These are phyloP conservation scores for Dreissena polymorpha DNA, from an alignment of 1,140 invertebrate species.

Conservation along the genomic window DNA sequence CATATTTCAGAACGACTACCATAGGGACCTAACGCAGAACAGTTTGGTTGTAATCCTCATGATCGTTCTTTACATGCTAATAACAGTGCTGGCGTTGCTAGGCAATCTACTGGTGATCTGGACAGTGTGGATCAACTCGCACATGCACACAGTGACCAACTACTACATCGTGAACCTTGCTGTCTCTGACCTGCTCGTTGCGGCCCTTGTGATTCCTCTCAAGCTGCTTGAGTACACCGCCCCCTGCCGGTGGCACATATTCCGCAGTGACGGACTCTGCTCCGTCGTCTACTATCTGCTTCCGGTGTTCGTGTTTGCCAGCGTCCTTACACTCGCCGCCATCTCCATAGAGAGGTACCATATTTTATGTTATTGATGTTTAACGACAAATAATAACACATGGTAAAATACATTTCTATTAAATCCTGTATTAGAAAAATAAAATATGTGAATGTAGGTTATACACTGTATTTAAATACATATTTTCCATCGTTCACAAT, in stretches of 20 bases:
- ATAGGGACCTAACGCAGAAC: slow-evolving; percentile 67
- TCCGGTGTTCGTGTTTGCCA: slow-evolving; percentile 80
- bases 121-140: slow-evolving; percentile 76
- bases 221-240: slow-evolving; percentile 81
- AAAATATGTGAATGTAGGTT: too few relatives aligned
- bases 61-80: slow-evolving; percentile 72
- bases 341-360: slow-evolving; percentile 82
- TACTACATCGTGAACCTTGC: slow-evolving; percentile 82
- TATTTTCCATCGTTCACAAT: too few relatives aligned
- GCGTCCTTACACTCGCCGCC: slow-evolving; percentile 79
- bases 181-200: slow-evolving; percentile 79
- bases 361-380: slow-evolving; percentile 77
- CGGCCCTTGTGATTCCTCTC: slow-evolving; percentile 80
- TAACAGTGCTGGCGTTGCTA: slow-evolving; percentile 77
- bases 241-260: slow-evolving; percentile 77
- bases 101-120: slow-evolving; percentile 75
- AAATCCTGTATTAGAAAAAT: too few relatives aligned
- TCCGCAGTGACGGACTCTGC: slow-evolving; percentile 78
- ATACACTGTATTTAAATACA: too few relatives aligned
- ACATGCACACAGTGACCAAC: slow-evolving; percentile 82
- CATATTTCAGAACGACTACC: slow-evolving; percentile 7
- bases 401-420: too few relatives aligned
- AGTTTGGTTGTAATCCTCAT: slow-evolving; percentile 47
- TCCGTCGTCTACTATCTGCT: slow-evolving; percentile 78
- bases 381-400: slow-evolving; percentile 53